A percentile compares a stretch with the other conserved stretches of the same genome.
Conservation (phyloP, 2,113 vertebrate genomes). For the Siniperca chuatsi region DNA sequence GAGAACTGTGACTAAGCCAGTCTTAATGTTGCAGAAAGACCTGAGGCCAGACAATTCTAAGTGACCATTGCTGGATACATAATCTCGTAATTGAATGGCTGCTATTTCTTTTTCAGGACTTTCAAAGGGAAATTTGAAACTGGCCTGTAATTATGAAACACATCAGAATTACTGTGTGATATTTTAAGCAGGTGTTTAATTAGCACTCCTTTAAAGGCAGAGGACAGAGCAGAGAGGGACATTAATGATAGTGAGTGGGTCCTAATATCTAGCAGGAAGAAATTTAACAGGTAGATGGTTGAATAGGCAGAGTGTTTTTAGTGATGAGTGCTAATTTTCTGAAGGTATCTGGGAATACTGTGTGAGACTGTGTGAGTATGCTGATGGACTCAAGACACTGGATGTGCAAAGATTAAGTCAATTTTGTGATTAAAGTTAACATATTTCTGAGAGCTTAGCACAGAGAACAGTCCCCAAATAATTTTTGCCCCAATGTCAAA, state of each 20-base stretch:
- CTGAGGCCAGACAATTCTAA: constrained; percentile 24
- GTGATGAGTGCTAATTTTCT: constrained; percentile 18
- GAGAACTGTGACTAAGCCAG: neutral
- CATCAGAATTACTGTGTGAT: constrained; percentile 45
- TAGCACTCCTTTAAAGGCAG: constrained; percentile 44
- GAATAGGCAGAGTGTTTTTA: neutral
- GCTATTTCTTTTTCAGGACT: constrained; percentile 24
- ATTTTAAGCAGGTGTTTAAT: constrained; percentile 65
- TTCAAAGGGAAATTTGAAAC: constrained; percentile 30
- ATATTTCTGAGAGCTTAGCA: constrained; percentile 17
- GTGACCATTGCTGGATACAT: constrained; percentile 31
- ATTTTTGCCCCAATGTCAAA: neutral
- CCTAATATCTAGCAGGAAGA: constrained; percentile 23
- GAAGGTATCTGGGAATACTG: neutral
- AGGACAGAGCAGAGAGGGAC: constrained; percentile 18
- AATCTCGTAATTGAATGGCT: constrained; percentile 38
- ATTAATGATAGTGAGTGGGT: constrained; percentile 39
- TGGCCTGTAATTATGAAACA: constrained; percentile 53
- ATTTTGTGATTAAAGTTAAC: constrained; percentile 32
- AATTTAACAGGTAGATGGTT: neutral
- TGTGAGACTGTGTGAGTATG: neutral
- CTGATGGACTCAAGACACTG: constrained; percentile 5
- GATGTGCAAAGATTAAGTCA: constrained; percentile 8
- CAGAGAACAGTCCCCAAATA: neutral
- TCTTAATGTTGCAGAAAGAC: constrained; percentile 8